phyloP scores from a whole-genome alignment of 2,113 vertebrate species.

The Daboia siamensis region DNA sequence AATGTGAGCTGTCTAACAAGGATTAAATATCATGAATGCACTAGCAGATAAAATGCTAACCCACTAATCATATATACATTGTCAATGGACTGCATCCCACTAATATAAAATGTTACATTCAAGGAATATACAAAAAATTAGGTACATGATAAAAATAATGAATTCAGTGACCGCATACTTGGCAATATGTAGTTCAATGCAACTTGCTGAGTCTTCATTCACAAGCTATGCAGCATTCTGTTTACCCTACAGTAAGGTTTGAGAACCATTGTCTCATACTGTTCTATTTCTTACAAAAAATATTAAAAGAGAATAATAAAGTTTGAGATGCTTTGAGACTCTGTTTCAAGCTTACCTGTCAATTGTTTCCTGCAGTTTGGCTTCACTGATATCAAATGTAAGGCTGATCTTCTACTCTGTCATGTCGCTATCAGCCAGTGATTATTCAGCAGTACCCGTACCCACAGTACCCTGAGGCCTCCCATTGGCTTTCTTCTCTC shows the following conservation, averaged over 20 bases:
- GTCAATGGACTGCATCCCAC: background rate
- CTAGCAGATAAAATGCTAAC: background rate
- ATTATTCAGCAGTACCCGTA: slow-evolving; percentile 65
- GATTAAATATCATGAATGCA: background rate
- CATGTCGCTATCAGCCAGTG: slow-evolving; percentile 67
- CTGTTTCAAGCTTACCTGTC: slow-evolving; percentile 59
- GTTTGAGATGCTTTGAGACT: background rate
- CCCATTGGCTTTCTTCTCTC: slow-evolving; percentile 44
- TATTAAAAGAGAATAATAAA: background rate
- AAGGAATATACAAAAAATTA: background rate
- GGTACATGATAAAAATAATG: background rate
- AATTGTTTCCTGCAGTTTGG: slow-evolving; percentile 62
- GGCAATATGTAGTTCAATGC: background rate
- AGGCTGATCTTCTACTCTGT: slow-evolving; percentile 69
- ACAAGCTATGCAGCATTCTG: background rate
- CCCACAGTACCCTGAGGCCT: slow-evolving; percentile 66
- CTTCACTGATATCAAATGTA: slow-evolving; percentile 63
- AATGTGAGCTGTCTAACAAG: background rate
- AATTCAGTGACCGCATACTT: background rate
- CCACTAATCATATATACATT: background rate
- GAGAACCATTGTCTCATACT: background rate
- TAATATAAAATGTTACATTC: background rate
- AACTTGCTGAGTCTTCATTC: background rate
- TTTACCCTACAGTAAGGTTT: background rate
- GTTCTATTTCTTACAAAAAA: background rate